phyloP scores from a whole-genome alignment of 2,797 vertebrate genomes.

The Novumbra hubbsi region DNA sequence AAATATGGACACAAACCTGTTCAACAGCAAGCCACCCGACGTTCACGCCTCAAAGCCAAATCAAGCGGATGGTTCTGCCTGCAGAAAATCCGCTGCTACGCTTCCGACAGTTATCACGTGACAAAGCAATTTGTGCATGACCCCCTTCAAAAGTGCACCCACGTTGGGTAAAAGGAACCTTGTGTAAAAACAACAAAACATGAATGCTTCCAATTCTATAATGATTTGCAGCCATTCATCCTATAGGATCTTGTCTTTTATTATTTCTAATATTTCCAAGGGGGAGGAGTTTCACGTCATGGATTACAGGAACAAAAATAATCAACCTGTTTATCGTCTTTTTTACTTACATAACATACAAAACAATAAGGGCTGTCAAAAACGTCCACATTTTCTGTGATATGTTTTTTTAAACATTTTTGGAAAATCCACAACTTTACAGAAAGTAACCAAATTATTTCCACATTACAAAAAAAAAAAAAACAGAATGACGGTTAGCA shows the following conservation, averaged over 20 bases:
- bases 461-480: neutral
- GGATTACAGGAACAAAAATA: too few species aligned
- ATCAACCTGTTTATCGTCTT: too few species aligned
- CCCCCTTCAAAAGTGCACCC: conserved; percentile 6
- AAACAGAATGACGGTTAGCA: neutral
- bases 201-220: neutral
- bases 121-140: conserved; percentile 29
- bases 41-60: conserved; percentile 36
- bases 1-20: conserved; percentile 32
- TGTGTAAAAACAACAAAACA: neutral
- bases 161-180: conserved; percentile 14
- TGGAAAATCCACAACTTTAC: too few species aligned
- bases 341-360: too few species aligned
- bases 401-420: too few species aligned
- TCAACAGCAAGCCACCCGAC: conserved; percentile 31
- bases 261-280: too few species aligned
- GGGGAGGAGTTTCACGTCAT: too few species aligned
- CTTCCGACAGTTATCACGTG: conserved; percentile 42
- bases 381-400: too few species aligned
- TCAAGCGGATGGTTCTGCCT: neutral
- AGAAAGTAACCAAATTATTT: too few species aligned
- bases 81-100: neutral
- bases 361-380: too few species aligned
- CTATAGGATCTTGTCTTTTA: too few species aligned
- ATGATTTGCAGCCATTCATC: too few species aligned